Base-by-base conservation (phyloP, 2,113 vertebrate species). In the Pelecanoides urinatrix region DNA sequence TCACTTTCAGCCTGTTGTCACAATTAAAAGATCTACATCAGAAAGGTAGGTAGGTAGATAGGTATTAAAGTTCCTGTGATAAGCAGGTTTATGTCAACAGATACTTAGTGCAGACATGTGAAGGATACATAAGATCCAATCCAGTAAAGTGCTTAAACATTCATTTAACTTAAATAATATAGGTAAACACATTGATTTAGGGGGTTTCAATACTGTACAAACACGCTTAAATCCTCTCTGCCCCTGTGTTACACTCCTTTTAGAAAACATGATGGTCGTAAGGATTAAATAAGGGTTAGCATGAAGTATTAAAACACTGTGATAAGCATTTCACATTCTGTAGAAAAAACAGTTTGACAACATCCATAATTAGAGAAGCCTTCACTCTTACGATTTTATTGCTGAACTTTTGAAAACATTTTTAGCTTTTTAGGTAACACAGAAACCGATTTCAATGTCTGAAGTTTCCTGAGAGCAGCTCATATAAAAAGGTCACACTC, bases 171-270 rank as follows among this genome's bases (percentile, higher is more conserved):
- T 92, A 59, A 81, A 75, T 36, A 72, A 73, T 44, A 44, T 7
- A 63, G 38, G 11, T 66, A 53, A 75, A 59, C 21, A 36, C 27
- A 38, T 27, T 70, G 44, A 68, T 83, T 56, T 70, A 9, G 42
- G 12, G 29, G 10, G 80, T 59, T 63, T 78, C 11, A 42, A 5
- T 84, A n/a, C 27, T 16, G 17, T 65, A 32, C 12, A 55, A 38
- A 59, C 13, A n/a, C 49, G 22, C 44, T 66, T 49, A 55, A 88
- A 80, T 66, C n/a, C 32, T 86, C 38, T 40, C 27, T 62, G 78
- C 3, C 20, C 20, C 13, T 44, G 32, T 53, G 17, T 63, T 55
- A n/a, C 0, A 0, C 7, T 84, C 7, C 30, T 55, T 55, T 79
- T 45, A 36, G 23, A 55, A 88, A 74, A 49, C 8, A 12, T 23